Base-by-base conservation (phyloP, 2,888 invertebrate species). In the Cephus sareptanus region DNA sequence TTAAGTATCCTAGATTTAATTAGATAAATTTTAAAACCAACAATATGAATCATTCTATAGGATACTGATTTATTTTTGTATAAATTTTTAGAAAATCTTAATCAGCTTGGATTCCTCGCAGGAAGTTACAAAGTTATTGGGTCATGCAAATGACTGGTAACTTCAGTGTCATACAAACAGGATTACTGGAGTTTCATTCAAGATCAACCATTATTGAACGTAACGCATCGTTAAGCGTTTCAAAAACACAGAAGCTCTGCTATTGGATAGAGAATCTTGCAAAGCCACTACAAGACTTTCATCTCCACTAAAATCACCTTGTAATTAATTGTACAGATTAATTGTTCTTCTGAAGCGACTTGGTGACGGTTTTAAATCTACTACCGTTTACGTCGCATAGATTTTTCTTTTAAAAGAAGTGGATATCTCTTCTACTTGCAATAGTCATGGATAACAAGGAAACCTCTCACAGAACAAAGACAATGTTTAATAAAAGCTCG, bases 401-500 rank as follows among this genome's bases (percentile, higher is more conserved):
- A 23, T 23, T 56, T 40, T 40, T 40, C 15, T 23, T 40, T 15
- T 2, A 6, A 56, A 40, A 40, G 15, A 56, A 56, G 23, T 2
- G 56, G 40, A 56, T 56, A 23, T 23, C 56, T 56, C 56, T 9
- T 56, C 56, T 56, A 9, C 9, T 56, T 56, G 23, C 56, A 56
- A 56, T 56, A 56, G 23, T 56, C 56, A 9, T 56, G 56, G 56
- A 56, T 56, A 56, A 56, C 56, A 56, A 23, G 56, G 56, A 56
- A 56, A 56, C 56, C 23, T 56, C 9, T 56, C 56, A 56, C 56
- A 56, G 82, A 84, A 85, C 85, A 85, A 86, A 85, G 85, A 77
- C 81, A 80, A 81, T 81, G 83, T 84, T 87, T 88, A 88, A 89
- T 90, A 87, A 89, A 89, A 89, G 84, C 85, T 83, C 81, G 80